phyloP scores from a whole-genome alignment of 2,888 invertebrate genomes.

The Pecten maximus region DNA sequence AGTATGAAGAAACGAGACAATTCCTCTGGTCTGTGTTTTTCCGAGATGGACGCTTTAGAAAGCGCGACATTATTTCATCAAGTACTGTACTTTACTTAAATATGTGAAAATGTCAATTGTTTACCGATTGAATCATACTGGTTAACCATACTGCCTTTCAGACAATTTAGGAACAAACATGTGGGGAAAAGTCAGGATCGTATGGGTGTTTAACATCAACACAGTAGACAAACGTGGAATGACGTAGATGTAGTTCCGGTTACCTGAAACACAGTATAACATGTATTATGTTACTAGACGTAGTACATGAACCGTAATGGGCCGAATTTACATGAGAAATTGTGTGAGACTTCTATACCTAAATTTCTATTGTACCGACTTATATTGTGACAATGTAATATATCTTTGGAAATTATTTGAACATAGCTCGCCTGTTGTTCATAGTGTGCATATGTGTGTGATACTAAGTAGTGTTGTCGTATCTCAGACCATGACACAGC shows the following conservation, averaged over 20 bases:
- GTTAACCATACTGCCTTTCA: conserved; percentile 3
- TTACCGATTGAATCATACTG: background rate
- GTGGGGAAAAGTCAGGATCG: background rate
- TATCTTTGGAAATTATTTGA: background rate
- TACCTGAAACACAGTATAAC: background rate
- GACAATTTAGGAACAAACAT: background rate
- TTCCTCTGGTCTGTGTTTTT: background rate
- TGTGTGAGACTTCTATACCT: background rate
- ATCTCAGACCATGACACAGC: background rate
- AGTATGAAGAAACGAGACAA: background rate
- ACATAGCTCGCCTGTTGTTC: conserved; percentile 11
- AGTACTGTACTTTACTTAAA: background rate
- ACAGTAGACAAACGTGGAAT: background rate
- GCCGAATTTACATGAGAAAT: background rate
- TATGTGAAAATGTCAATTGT: background rate
- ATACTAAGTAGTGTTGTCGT: background rate
- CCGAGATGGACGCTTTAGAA: background rate
- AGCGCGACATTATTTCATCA: background rate
- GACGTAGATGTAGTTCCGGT: background rate
- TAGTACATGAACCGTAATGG: conserved; percentile 13
- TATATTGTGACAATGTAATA: background rate
- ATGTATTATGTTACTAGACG: background rate
- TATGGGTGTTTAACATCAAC: background rate
- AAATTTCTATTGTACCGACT: background rate
- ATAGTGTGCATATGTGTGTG: background rate